Percentiles rank a stretch among this genome's conserved stretches.
Evolutionary conservation across 2,888 invertebrate genomes (phyloP).

Genomic region (Cyaniris semiargus): DNA sequence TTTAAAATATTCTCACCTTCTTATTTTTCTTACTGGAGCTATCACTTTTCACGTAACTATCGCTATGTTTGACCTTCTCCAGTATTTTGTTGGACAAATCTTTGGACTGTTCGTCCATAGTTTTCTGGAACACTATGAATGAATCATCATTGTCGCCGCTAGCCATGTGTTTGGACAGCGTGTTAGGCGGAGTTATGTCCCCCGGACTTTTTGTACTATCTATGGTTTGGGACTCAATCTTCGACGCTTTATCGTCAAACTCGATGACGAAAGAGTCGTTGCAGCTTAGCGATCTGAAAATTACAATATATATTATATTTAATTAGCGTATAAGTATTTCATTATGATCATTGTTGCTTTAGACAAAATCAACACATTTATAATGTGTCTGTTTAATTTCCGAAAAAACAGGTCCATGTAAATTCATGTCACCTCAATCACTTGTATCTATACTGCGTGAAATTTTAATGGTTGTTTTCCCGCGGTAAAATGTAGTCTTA

Average conservation of each 20-base stretch:
- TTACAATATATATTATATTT: background rate
- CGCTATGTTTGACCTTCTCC: slow-evolving; percentile 60
- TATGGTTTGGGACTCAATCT: slow-evolving; percentile 46
- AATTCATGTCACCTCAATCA: no score
- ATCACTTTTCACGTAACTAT: slow-evolving; percentile 54
- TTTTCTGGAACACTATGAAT: slow-evolving; percentile 63
- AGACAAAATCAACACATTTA: no score
- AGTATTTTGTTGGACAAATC: slow-evolving; percentile 58
- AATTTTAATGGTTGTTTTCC: no score
- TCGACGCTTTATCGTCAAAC: slow-evolving; percentile 63
- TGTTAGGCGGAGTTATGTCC: slow-evolving; percentile 46
- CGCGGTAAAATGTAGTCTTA: no score
- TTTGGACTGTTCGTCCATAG: slow-evolving; percentile 42
- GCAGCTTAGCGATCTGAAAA: slow-evolving; percentile 67
- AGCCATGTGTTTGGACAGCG: slow-evolving; percentile 46
- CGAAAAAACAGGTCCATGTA: no score
- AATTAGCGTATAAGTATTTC: background rate
- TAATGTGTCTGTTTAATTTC: no score
- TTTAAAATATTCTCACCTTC: slow-evolving; percentile 1
- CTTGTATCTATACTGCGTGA: no score
- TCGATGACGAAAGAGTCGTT: slow-evolving; percentile 73
- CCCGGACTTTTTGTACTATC: slow-evolving; percentile 31
- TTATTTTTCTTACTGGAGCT: slow-evolving; percentile 49
- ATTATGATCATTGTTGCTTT: no score
- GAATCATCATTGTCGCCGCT: slow-evolving; percentile 58